Conservation (phyloP, 1,140 invertebrate species). For the Ips typographus region DNA sequence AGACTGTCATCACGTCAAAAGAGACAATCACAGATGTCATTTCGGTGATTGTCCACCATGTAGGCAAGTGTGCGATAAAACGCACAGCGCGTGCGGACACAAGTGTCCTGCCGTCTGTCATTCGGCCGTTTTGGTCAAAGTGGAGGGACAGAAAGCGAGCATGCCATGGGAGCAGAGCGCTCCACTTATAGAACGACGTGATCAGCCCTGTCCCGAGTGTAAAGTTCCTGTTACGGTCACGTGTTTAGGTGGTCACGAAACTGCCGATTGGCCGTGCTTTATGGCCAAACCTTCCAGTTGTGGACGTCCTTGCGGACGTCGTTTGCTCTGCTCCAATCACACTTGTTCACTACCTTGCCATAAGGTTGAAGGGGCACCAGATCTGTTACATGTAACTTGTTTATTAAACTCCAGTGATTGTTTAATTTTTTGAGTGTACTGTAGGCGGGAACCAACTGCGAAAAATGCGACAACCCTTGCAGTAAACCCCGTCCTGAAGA, state of each 20-base stretch:
- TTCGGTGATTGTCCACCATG: conserved; percentile 86
- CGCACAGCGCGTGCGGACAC: conserved; percentile 69
- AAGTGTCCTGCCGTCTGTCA: conserved; percentile 77
- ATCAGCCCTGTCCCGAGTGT: conserved; percentile 70
- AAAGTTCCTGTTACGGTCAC: conserved; percentile 68
- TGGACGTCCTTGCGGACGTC: conserved; percentile 68
- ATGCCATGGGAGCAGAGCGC: conserved; percentile 72
- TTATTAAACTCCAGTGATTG: background rate
- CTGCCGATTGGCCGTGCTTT: conserved; percentile 72
- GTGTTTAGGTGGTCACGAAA: conserved; percentile 83
- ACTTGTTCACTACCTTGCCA: conserved; percentile 76
- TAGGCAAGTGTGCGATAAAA: conserved; percentile 68
- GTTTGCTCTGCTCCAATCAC: conserved; percentile 78
- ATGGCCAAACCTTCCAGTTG: conserved; percentile 72
- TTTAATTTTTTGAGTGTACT: conserved; percentile 9
- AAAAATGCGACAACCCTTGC: conserved; percentile 72
- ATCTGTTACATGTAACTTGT: background rate
- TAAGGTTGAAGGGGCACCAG: conserved; percentile 53
- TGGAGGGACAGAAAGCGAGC: conserved; percentile 63
- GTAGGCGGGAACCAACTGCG: conserved; percentile 61
- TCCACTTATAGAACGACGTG: conserved; percentile 63
- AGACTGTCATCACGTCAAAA: conserved; percentile 75
- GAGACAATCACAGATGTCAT: conserved; percentile 80
- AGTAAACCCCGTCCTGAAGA: conserved; percentile 66
- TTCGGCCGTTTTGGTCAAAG: conserved; percentile 70